Conservation (phyloP, 2,113 vertebrate genomes). For the Rhabdomys dilectus region DNA sequence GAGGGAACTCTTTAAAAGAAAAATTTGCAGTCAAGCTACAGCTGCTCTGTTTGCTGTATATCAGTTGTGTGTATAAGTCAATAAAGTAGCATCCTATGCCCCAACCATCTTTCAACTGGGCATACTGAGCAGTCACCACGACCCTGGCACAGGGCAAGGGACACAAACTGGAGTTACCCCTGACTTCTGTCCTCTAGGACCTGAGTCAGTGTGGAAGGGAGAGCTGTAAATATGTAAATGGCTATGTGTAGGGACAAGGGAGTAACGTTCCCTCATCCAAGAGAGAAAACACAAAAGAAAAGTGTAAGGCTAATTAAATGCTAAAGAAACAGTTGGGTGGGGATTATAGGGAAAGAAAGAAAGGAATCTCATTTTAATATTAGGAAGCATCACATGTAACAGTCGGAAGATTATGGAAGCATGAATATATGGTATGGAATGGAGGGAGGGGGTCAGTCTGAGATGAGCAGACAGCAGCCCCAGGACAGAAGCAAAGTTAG, state of each 20-base stretch:
- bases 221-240: background rate
- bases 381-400: background rate
- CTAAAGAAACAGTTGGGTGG: background rate
- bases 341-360: background rate
- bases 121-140: background rate
- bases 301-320: background rate
- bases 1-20: background rate
- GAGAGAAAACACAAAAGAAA: background rate
- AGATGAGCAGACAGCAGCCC: background rate
- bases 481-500: background rate
- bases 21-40: background rate
- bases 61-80: background rate
- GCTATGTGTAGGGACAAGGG: background rate
- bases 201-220: background rate
- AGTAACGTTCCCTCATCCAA: background rate
- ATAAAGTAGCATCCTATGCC: background rate
- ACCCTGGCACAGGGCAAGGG: background rate
- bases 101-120: background rate
- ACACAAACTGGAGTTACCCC: background rate
- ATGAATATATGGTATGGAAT: background rate
- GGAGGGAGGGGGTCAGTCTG: background rate
- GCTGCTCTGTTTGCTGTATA: background rate
- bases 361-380: background rate
- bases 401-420: background rate
- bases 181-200: background rate